phyloP scores from a whole-genome alignment of 2,888 invertebrate genomes.

The Alloplasta piceator region DNA sequence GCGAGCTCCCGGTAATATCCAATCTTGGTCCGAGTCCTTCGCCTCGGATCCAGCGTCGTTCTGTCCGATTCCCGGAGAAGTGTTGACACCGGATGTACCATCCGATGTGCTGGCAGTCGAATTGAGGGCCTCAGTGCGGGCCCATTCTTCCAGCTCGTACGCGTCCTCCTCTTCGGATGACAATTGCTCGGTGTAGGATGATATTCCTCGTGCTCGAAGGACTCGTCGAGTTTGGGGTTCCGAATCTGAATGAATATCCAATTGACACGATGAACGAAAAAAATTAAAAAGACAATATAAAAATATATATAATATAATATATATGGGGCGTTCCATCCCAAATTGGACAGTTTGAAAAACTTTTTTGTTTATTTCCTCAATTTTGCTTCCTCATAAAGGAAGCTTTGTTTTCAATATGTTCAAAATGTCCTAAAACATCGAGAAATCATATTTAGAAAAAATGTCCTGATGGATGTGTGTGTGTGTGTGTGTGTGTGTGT shows the following conservation, averaged over 20 bases:
- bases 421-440: too few species aligned
- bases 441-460: too few species aligned
- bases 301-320: too few species aligned
- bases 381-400: too few species aligned
- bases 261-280: neutral
- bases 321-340: too few species aligned
- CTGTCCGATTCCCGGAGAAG: slow-evolving; percentile 70
- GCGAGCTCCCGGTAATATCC: slow-evolving; percentile 80
- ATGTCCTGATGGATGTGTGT: too few species aligned
- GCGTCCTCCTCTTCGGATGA: slow-evolving; percentile 78
- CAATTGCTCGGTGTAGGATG: slow-evolving; percentile 80
- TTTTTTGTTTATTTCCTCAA: too few species aligned
- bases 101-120: slow-evolving; percentile 73
- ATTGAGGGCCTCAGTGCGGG: slow-evolving; percentile 75
- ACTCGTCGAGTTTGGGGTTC: slow-evolving; percentile 75
- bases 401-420: too few species aligned
- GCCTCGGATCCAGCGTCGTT: slow-evolving; percentile 71
- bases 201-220: slow-evolving; percentile 78
- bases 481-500: too few species aligned
- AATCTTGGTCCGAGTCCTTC: slow-evolving; percentile 81
- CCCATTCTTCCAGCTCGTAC: slow-evolving; percentile 79
- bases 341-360: too few species aligned
- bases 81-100: slow-evolving; percentile 70
- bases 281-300: neutral
- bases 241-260: slow-evolving; percentile 48